These are phyloP conservation scores for Bergia sp. DNA, from an alignment of 92 coral and sea anemone genomes.

Conservation along the genomic window DNA sequence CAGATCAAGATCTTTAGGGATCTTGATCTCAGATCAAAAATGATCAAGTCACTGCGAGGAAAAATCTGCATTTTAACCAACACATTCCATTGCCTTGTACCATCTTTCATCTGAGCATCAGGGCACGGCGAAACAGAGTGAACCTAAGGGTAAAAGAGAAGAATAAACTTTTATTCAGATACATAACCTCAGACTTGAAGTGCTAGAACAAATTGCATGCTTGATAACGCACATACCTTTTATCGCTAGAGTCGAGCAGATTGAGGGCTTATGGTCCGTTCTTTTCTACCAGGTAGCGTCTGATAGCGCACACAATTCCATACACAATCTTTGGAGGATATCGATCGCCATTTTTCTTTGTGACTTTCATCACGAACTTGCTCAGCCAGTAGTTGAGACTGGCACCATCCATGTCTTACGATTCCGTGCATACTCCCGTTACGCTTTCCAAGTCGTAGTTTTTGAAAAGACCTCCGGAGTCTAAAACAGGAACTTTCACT, in stretches of 20 bases:
- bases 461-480: too few relatives aligned
- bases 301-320: too few relatives aligned
- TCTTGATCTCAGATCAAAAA: too few relatives aligned
- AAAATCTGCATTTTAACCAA: too few relatives aligned
- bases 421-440: neutral
- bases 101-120: neutral
- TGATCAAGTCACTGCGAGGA: too few relatives aligned
- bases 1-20: too few relatives aligned
- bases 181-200: neutral
- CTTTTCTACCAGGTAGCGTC: neutral
- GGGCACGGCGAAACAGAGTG: neutral
- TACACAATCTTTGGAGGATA: too few relatives aligned
- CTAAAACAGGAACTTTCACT: too few relatives aligned
- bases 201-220: neutral
- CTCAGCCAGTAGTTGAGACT: neutral
- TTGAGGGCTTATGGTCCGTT: slow-evolving; percentile 2
- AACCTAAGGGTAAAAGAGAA: neutral
- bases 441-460: too few relatives aligned
- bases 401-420: neutral
- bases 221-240: neutral
- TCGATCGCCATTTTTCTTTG: too few relatives aligned
- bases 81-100: neutral
- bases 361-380: too few relatives aligned
- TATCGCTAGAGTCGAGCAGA: neutral
- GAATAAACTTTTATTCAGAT: neutral